Conservation (phyloP, 2,113 vertebrate genomes). For the Macquaria ambigua region DNA sequence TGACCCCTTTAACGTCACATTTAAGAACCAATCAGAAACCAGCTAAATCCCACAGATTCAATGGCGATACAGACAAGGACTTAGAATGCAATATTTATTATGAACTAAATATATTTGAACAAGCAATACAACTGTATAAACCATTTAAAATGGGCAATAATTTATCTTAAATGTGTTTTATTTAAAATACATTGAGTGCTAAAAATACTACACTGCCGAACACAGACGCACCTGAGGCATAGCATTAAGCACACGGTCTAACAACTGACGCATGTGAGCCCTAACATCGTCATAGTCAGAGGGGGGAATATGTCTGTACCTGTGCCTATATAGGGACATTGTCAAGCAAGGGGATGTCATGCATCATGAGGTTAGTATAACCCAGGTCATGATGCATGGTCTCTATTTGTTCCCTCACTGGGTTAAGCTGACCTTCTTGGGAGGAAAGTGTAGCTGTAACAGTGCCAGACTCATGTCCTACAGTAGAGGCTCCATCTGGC, state of each 20-base stretch:
- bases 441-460: not conserved
- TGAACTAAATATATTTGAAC: not conserved
- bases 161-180: too few relatives aligned
- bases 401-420: too few relatives aligned
- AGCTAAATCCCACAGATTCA: not conserved
- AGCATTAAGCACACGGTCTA: not conserved
- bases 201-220: too few relatives aligned
- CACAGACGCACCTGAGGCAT: not conserved
- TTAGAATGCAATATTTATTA: too few relatives aligned
- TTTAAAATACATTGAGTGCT: too few relatives aligned
- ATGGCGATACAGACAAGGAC: not conserved
- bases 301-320: not conserved
- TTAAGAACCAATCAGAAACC: not conserved
- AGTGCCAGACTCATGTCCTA: not conserved
- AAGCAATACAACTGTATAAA: not conserved
- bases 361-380: not conserved
- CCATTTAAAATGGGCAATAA: too few relatives aligned
- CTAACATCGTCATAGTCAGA: not conserved
- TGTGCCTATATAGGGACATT: not conserved
- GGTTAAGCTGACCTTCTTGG: too few relatives aligned
- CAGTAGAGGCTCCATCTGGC: not conserved
- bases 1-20: not conserved
- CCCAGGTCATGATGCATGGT: not conserved
- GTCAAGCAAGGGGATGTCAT: not conserved
- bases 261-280: not conserved